Evolutionary conservation across 2,888 invertebrate species (phyloP).

Genomic region (Eucera pruinosa): DNA sequence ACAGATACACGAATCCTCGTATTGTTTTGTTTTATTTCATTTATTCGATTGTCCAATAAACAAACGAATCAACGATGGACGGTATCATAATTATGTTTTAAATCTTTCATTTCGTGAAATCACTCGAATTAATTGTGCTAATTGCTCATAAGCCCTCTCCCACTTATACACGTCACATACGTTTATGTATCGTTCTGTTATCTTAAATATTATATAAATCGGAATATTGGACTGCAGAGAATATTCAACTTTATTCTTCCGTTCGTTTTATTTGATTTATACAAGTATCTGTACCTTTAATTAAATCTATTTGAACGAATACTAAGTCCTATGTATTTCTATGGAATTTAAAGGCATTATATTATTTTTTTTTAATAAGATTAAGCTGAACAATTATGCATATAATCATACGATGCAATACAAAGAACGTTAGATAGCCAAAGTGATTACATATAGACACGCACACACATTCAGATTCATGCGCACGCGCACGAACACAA

Average conservation of each 20-base stretch:
- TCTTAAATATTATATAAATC: not conserved
- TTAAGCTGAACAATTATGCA: not conserved
- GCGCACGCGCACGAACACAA: conserved; percentile 28
- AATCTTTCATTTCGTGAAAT: not conserved
- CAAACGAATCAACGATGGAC: not conserved
- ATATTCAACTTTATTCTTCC: not conserved
- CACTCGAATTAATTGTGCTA: not conserved
- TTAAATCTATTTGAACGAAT: too few relatives aligned
- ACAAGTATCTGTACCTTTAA: not conserved
- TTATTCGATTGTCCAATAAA: not conserved
- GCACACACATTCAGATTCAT: conserved; percentile 23
- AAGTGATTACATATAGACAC: conserved; percentile 17
- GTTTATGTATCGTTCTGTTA: not conserved
- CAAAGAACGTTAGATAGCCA: conserved; percentile 5
- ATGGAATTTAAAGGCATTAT: too few relatives aligned
- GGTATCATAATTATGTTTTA: not conserved
- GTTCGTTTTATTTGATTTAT: not conserved
- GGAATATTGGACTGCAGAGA: not conserved
- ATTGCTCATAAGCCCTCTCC: not conserved
- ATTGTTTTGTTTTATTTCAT: conserved; percentile 8
- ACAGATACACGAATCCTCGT: not conserved
- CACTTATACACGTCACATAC: not conserved
- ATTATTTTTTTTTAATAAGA: too few relatives aligned
- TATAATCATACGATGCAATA: conserved; percentile 2
- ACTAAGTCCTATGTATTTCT: too few relatives aligned